Conservation (phyloP, 2,888 invertebrate genomes). For the Tetrapedia diversipes region DNA sequence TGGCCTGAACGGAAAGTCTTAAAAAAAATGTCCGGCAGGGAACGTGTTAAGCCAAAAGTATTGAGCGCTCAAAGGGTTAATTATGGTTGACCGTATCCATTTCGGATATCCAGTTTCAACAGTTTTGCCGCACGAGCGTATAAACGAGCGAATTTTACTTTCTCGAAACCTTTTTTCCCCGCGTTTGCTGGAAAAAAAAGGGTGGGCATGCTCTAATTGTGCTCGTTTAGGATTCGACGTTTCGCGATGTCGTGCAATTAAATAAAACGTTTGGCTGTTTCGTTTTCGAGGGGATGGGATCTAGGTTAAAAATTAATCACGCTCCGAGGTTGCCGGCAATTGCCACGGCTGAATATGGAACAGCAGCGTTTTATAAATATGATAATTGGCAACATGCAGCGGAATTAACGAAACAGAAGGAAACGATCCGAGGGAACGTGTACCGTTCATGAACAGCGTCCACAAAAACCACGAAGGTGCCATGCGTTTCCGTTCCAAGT, state of each 20-base stretch:
- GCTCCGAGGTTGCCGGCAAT: constrained; percentile 32
- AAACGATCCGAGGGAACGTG: neutral
- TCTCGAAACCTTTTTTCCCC: neutral
- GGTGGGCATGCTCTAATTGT: neutral
- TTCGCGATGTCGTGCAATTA: neutral
- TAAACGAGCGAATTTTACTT: too few species aligned
- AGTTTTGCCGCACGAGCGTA: too few species aligned
- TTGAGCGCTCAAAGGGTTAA: too few species aligned
- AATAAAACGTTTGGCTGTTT: neutral
- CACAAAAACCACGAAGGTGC: too few species aligned
- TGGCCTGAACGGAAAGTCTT: too few species aligned
- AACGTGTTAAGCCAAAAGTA: too few species aligned
- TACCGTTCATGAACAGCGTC: too few species aligned
- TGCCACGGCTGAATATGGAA: constrained; percentile 41
- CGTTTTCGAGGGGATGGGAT: neutral
- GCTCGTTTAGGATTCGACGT: neutral
- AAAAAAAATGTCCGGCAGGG: too few species aligned
- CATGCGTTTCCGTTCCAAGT: too few species aligned
- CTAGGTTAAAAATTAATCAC: constrained; percentile 57
- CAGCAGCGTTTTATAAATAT: constrained; percentile 55
- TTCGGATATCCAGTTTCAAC: too few species aligned
- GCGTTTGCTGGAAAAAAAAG: neutral
- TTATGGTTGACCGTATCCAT: too few species aligned
- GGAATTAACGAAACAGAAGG: constrained; percentile 37
- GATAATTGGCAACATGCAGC: constrained; percentile 48